phyloP scores from a whole-genome alignment of 2,888 invertebrate genomes.

The Caenorhabditis uteleia region DNA sequence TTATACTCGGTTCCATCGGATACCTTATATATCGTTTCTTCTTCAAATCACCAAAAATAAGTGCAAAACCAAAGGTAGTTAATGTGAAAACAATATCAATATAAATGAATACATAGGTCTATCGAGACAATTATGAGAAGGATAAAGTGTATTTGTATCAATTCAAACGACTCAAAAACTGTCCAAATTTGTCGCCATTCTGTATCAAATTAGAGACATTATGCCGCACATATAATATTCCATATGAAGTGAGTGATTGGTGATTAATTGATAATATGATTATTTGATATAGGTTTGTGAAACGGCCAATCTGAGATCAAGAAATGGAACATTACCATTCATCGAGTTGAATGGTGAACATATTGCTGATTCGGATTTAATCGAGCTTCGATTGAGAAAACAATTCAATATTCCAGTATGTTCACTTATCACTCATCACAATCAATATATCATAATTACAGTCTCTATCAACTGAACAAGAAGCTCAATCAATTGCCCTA shows the following conservation, averaged over 20 bases:
- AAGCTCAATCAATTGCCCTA: slow-evolving; percentile 30
- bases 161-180: slow-evolving; percentile 54
- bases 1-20: slow-evolving; percentile 16
- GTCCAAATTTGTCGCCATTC: slow-evolving; percentile 64
- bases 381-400: slow-evolving; percentile 22
- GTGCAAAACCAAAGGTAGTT: slow-evolving; percentile 23
- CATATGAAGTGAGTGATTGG: slow-evolving; percentile 60
- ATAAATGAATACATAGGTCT: slow-evolving; percentile 17
- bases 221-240: slow-evolving; percentile 59
- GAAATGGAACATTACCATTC: slow-evolving; percentile 34
- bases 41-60: slow-evolving; percentile 16
- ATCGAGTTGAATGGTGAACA: slow-evolving; percentile 40
- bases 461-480: slow-evolving; percentile 17
- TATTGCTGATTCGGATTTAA: slow-evolving; percentile 36
- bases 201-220: slow-evolving; percentile 64
- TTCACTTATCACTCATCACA: no score
- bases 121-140: slow-evolving; percentile 42
- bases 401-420: slow-evolving; percentile 40
- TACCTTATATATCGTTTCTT: slow-evolving; percentile 31
- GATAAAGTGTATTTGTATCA: slow-evolving; percentile 64
- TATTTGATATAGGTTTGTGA: no score
- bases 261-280: no score
- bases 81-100: no score
- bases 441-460: no score
- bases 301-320: no score